Evolutionary conservation across 2,888 invertebrate species (phyloP), one percentile per base, ranked within the genome.

Genomic region (Cataglyphis altisquamis): DNA sequence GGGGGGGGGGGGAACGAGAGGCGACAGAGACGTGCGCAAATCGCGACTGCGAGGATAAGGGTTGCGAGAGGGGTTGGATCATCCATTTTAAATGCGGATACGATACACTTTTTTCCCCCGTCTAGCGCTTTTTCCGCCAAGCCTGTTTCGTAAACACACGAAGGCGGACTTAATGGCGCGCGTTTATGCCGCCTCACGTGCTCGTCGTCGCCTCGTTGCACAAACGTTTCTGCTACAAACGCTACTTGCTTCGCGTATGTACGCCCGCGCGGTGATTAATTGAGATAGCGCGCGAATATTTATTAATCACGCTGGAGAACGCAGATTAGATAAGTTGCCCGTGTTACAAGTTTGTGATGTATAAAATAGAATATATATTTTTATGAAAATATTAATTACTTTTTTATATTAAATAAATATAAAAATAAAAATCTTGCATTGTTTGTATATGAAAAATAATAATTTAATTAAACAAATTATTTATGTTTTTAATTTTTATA

Each of bases 131-230:
- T 67, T 55, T 45, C 36, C 55, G 39, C 60, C 39, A 21, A 18
- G 41, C 48, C 45, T 66, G 81, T 70, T 81, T 78, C 67, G 70
- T 55, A 81, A 78, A 84, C 86, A 84, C 72, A 62, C 29, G 41
- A 62, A 72, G 62, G 63, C 64, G 52, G 62, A 68, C 68, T 87
- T 90, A 91, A 91, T 88, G 87, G 89, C 32, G 67, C 72, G 84
- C 86, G 84, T 90, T 91, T 90, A 90, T 89, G 87, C 87, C 86
- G 84, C 82, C 87, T 86, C 89, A 87, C 90, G 86, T 85, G 82
- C 86, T 82, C 85, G 89, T 88, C 88, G 88, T 81, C 86, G 86
- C 85, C 80, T 82, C 87, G 78, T 81, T 86, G 87, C 84, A 84
- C 66, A 84, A 84, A 88, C 87, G 84, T 87, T 90, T 87, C 87